Conservation (phyloP, 92 coral and sea anemone genomes). For the Virgularia gustaviana region DNA sequence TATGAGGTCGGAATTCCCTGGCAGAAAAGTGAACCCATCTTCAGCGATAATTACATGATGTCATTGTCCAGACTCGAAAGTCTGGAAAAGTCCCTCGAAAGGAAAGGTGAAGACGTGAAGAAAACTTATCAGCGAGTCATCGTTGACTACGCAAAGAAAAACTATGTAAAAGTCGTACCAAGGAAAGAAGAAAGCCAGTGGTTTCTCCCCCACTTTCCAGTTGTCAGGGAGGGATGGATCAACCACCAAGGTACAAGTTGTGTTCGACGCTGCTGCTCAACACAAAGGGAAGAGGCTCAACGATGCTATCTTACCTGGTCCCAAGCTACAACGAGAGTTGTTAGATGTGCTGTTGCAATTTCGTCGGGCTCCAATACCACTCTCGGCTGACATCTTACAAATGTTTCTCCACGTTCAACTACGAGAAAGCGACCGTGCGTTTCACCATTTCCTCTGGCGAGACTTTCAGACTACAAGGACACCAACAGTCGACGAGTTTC, state of each 20-base stretch:
- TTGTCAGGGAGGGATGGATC: conserved; percentile 7
- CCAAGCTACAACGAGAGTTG: conserved; percentile 47
- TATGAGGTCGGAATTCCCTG: conserved; percentile 12
- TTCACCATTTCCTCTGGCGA: conserved; percentile 56
- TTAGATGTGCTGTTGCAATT: conserved; percentile 43
- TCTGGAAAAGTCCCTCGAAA: conserved; percentile 8
- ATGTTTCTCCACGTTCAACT: conserved; percentile 49
- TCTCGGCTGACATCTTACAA: conserved; percentile 50
- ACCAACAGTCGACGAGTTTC: conserved; percentile 43
- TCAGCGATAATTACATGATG: conserved; percentile 16
- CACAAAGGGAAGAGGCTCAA: conserved; percentile 49
- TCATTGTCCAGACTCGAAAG: conserved; percentile 10
- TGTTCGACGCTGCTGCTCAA: conserved; percentile 12
- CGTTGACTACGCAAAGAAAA: background rate
- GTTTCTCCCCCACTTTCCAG: conserved; percentile 13
- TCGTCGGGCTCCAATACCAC: conserved; percentile 44
- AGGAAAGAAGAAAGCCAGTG: background rate
- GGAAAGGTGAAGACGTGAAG: background rate
- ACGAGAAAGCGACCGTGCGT: conserved; percentile 41
- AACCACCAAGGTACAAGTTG: conserved; percentile 8
- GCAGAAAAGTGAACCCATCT: conserved; percentile 4
- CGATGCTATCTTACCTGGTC: conserved; percentile 47
- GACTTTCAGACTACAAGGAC: conserved; percentile 8
- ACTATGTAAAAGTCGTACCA: background rate
- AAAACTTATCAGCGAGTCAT: background rate